Base-by-base conservation (phyloP, 2,113 vertebrate species). In the Brachypteracias leptosomus region DNA sequence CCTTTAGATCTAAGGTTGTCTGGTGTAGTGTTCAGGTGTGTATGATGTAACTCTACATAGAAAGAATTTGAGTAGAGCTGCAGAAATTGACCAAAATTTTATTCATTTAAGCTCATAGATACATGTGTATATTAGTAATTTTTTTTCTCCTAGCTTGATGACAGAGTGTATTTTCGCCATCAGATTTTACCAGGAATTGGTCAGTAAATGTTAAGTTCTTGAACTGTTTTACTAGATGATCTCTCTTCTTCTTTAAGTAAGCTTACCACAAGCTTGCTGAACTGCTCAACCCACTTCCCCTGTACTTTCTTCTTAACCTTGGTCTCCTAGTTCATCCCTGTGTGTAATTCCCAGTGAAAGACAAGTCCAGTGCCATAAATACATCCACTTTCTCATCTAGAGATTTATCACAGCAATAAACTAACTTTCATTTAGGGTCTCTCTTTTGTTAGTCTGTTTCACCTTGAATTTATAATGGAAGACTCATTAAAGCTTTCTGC, bases 341-440 rank as follows among this genome's bases (percentile, higher is more conserved):
- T 93, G 11, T 87, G 74, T 46, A 31, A 4, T 24, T 93, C 47
- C 10, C 33, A 78, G 2, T n/a, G 75, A 80, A 63, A 74, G n/a
- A 74, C 26, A 85, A 9, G 33, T 62, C 55, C 55, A 6, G 52
- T n/a, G 62, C 22, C 31, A 40, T 96, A 78, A 80, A 65, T 38
- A 47, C 9, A 35, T 79, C 29, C 11, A 2, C 61, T 81, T 87
- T 86, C 18, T 94, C 20, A 46, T 73, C 35, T 51, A 57, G 44
- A 74, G 31, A 73, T 94, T 97, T 96, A 87, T 78, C 8, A 52
- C 88, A 58, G 31, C 42, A 51, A 24, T 96, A 85, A 93, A 82
- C 8, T 44, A 87, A 71, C 46, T 90, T 95, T 82, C 14, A 68
- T 95, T 91, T 93, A 87, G 28, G 8, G 5, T 81, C 15, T 76